Conservation (phyloP, 1,140 invertebrate genomes). For the Drosophila melanogaster region Release_6_plus_ISO1_MT NT_033777.3:9324001-9324500, state of each 20-base stretch:
- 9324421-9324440: conserved; percentile 20
- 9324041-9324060: conserved; percentile 16
- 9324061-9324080: conserved; percentile 20
- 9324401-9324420: background rate
- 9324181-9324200: background rate
- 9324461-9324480: conserved; percentile 1
- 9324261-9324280: background rate
- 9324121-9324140: background rate
- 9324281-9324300: conserved; percentile 12
- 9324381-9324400: conserved; percentile 8
- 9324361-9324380: background rate
- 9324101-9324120: background rate
- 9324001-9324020: conserved; percentile 13
- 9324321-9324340: background rate
- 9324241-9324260: background rate
- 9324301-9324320: background rate
- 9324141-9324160: background rate
- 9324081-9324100: conserved; percentile 2
- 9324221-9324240: background rate
- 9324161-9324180: background rate
- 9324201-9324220: background rate
- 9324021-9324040: conserved; percentile 25
- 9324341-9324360: background rate
- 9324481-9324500: conserved; percentile 27
- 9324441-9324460: background rate